phyloP scores from a whole-genome alignment of 2,113 vertebrate genomes.

The Callithrix jacchus region DNA sequence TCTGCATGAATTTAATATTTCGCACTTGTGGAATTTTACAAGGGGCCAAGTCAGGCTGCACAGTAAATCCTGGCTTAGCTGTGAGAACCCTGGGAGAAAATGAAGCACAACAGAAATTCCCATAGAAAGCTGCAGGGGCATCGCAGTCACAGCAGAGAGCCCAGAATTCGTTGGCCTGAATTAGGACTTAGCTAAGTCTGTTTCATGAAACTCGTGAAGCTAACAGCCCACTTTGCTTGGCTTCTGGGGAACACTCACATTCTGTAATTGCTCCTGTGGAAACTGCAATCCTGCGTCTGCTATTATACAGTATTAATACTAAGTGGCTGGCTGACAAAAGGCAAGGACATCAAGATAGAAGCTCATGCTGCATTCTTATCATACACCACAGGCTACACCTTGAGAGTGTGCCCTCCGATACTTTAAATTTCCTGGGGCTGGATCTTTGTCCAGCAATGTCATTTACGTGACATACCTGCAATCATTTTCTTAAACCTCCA shows the following conservation, averaged over 20 bases:
- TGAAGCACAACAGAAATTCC: background rate
- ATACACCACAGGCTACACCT: slow-evolving; percentile 3
- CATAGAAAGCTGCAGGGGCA: background rate
- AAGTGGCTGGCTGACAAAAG: slow-evolving; percentile 5
- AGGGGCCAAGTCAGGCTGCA: background rate
- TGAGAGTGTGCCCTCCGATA: background rate
- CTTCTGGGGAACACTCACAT: background rate
- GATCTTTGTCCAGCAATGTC: slow-evolving; percentile 42
- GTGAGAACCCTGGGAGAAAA: background rate
- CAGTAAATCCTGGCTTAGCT: background rate
- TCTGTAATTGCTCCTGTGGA: background rate
- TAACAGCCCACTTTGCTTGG: background rate
- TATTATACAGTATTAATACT: slow-evolving; percentile 37
- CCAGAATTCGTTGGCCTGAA: background rate
- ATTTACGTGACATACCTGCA: slow-evolving; percentile 57
- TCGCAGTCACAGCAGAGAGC: background rate
- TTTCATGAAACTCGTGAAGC: background rate
- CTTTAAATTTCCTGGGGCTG: slow-evolving; percentile 48
- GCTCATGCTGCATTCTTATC: background rate
- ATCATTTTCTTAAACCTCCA: slow-evolving; percentile 53
- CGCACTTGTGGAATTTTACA: background rate
- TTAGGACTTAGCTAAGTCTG: background rate
- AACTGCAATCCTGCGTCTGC: background rate
- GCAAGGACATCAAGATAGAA: slow-evolving; percentile 10
- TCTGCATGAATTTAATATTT: background rate